Conservation (phyloP, 2,797 vertebrate genomes). For the Kryptopterus vitreolus region DNA sequence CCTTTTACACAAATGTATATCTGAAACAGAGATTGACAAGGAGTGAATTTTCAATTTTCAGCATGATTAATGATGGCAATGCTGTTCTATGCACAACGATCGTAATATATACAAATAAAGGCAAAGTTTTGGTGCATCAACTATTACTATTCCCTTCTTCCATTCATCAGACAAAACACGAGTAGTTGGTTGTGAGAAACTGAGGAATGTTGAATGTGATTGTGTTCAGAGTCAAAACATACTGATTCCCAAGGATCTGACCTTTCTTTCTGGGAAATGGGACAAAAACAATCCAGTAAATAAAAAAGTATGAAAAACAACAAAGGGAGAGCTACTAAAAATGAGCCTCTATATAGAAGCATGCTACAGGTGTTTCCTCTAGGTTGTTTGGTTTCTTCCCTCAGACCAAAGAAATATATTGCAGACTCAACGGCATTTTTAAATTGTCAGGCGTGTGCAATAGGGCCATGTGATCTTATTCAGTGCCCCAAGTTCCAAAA, state of each 20-base stretch:
- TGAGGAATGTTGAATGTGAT: neutral
- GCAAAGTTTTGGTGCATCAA: neutral
- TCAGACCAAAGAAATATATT: too few species aligned
- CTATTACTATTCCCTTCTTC: neutral
- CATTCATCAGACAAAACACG: slow-evolving; percentile 20
- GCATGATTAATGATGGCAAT: neutral
- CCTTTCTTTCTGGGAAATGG: neutral
- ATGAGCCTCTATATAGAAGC: too few species aligned
- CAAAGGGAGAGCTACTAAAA: neutral
- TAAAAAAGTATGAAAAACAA: neutral
- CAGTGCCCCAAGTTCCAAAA: too few species aligned
- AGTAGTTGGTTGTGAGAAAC: neutral
- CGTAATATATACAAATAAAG: neutral
- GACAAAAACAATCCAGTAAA: neutral
- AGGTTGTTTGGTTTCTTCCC: too few species aligned
- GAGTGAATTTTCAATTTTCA: neutral
- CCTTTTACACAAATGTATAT: neutral
- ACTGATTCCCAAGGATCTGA: neutral
- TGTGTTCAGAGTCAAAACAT: slow-evolving; percentile 6
- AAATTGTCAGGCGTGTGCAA: neutral
- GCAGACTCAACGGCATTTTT: too few species aligned
- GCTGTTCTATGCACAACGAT: too few species aligned
- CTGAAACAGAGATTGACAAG: neutral
- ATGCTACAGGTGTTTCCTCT: too few species aligned
- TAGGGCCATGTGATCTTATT: too few species aligned